Evolutionary conservation across 2,888 invertebrate genomes (phyloP), one percentile per base, ranked within the genome.

Genomic region (Quadriops clusia): DNA sequence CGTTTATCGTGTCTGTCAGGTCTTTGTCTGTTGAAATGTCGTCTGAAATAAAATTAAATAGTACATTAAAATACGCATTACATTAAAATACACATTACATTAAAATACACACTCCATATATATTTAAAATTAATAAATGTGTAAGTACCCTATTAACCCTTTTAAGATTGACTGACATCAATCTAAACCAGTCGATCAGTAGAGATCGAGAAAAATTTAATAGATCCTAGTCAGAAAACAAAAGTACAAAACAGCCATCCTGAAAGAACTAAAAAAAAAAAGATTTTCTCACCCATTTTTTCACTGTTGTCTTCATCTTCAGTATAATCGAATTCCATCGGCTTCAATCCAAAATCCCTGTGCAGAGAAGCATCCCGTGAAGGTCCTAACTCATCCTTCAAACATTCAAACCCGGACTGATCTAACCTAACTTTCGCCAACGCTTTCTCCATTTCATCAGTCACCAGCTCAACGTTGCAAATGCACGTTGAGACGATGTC

Each of bases 401-500:
- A 48, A 1, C 69, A 67, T 44, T 74, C 73, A 58, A 80, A 81
- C 41, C 83, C 84, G 56, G 65, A 58, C 42, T 69, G 67, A 45
- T 71, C 68, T 10, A 72, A 53, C 34, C 69, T 65, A 28, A 68
- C 68, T 58, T 74, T 72, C 2, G 77, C 77, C 34, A 74, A 65
- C 9, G 72, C 74, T 45, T 67, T 69, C 48, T 81, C 81, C 53
- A 73, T 67, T 47, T 80, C 77, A 54, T 84, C 83, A 1, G 82
- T 83, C 2, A 84, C 82, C 10, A 76, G 60, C 50, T 80, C 78
- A n/a, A 80, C 67, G 50, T 80, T 80, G 46, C 72, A 66, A 35
- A 77, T 76, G 56, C 83, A 82, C 50, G 77, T 76, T 34, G 77
- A 72, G 1, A 86, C 80, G 43, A 89, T 83, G 58, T 90, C 89